Evolutionary conservation across 2,888 invertebrate species (phyloP).

Genomic region (Acronicta leporina): DNA sequence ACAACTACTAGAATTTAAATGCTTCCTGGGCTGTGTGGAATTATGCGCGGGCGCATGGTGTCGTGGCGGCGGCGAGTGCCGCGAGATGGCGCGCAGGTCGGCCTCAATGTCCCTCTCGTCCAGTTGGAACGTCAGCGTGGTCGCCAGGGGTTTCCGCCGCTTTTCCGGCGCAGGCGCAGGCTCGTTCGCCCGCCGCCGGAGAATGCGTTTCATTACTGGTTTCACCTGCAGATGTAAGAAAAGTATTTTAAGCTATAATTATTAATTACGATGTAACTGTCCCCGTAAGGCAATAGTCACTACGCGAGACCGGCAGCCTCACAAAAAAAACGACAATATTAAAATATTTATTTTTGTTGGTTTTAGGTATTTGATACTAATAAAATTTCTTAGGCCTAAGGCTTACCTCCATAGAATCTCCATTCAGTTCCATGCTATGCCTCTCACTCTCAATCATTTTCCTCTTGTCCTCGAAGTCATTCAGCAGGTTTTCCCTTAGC

Average conservation of each 20-base stretch:
- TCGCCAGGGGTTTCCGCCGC: conserved; percentile 94
- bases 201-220: conserved; percentile 97
- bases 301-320: no score
- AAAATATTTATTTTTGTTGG: no score
- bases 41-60: conserved; percentile 62
- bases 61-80: conserved; percentile 73
- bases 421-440: conserved; percentile 96
- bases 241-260: not conserved
- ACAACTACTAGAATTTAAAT: conserved; percentile 77
- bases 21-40: conserved; percentile 73
- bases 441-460: conserved; percentile 96
- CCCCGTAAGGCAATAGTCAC: no score
- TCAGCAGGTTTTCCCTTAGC: conserved; percentile 95
- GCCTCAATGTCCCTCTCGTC: conserved; percentile 97
- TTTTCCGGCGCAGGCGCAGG: conserved; percentile 97
- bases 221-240: conserved; percentile 90
- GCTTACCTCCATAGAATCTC: conserved; percentile 94
- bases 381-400: no score
- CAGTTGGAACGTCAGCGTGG: conserved; percentile 95
- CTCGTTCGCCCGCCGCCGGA: conserved; percentile 97
- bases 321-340: no score
- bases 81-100: conserved; percentile 94
- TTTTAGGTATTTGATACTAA: no score
- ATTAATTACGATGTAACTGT: no score
- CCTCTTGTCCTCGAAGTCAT: conserved; percentile 97